These are phyloP conservation scores for Drosophila burlai DNA, from an alignment of 1,140 invertebrate species.

Conservation along the genomic window DNA sequence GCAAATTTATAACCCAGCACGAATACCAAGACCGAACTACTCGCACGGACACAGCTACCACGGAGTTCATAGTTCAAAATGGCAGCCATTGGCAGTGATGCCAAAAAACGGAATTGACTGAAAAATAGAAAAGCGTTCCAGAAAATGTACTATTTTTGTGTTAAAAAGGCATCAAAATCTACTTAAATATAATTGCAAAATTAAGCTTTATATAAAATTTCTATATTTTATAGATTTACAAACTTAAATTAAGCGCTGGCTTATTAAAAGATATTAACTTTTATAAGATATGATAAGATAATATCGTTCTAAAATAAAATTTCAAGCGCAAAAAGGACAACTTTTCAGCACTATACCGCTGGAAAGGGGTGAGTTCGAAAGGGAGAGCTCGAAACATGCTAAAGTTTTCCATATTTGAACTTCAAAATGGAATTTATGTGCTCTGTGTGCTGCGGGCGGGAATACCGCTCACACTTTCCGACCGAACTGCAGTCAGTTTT, in stretches of 20 bases:
- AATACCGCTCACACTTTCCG: background rate
- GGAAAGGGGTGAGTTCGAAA: background rate
- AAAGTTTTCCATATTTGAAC: constrained; percentile 69
- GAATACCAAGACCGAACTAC: background rate
- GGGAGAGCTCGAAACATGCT: constrained; percentile 17
- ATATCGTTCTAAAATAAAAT: background rate
- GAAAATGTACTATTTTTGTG: background rate
- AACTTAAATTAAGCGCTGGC: too few species aligned
- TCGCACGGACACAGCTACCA: constrained; percentile 10
- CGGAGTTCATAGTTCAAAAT: constrained; percentile 44
- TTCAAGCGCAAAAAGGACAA: background rate
- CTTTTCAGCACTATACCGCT: background rate
- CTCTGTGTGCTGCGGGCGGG: constrained; percentile 17
- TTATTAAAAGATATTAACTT: too few species aligned
- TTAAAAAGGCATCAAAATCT: background rate
- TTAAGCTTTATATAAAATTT: too few species aligned
- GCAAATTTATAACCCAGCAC: constrained; percentile 62
- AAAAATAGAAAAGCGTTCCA: background rate
- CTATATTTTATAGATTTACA: background rate
- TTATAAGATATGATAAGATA: too few species aligned
- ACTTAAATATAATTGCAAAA: too few species aligned
- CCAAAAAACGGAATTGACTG: background rate
- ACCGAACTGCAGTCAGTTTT: constrained; percentile 40
- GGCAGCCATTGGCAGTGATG: constrained; percentile 16
- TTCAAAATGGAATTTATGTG: constrained; percentile 61